phyloP scores from a whole-genome alignment of 2,113 vertebrate genomes.

The Toxotes chatareus region DNA sequence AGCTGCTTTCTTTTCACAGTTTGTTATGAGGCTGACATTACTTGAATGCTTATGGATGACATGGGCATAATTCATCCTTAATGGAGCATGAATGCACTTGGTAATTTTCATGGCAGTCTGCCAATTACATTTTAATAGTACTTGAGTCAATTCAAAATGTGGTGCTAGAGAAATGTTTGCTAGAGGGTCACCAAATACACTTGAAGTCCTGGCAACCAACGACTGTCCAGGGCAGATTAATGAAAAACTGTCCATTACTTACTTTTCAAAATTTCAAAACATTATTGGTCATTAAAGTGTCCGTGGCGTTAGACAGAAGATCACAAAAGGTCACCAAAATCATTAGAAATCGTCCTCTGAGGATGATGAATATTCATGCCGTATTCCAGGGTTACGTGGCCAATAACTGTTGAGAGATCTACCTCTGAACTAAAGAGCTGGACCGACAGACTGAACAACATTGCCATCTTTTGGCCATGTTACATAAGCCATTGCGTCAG shows the following conservation, averaged over 20 bases:
- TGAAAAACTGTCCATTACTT: no score
- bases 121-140: no score
- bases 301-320: not conserved
- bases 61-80: no score
- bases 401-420: not conserved
- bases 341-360: not conserved
- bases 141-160: no score
- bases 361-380: not conserved
- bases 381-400: not conserved
- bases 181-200: not conserved
- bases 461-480: not conserved
- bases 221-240: not conserved
- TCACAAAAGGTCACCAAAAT: not conserved
- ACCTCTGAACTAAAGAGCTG: not conserved
- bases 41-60: no score
- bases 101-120: no score
- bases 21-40: no score
- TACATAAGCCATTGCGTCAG: slow-evolving; percentile 23
- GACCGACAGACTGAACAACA: not conserved
- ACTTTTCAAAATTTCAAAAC: not conserved
- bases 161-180: no score
- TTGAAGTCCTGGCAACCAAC: not conserved
- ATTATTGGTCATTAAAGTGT: not conserved
- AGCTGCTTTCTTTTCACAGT: no score
- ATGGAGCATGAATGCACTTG: no score